Evolutionary conservation across 2,797 vertebrate species (phyloP), one percentile per base, ranked within the genome.

Genomic region (Lutjanus argentimaculatus): DNA sequence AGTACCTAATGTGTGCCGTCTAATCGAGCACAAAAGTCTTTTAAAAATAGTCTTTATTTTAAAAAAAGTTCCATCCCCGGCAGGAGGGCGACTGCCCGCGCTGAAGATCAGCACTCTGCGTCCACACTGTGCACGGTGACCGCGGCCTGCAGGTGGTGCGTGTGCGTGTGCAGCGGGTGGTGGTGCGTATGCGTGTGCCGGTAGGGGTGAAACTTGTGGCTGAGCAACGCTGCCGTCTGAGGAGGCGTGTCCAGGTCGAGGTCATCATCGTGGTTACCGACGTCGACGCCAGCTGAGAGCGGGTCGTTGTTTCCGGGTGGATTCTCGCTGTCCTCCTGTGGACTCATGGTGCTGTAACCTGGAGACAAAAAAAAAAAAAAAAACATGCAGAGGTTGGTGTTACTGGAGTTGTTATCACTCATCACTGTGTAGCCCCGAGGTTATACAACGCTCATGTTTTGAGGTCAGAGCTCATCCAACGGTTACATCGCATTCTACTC

Each of bases 281-380:
- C 98, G 0, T 99, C 98, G 0, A 99, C 98, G 0, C 98, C 97
- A 0, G 98, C 98, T 0, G 99, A 98, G 11, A 99, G 90, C 0
- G 98, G 99, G 92, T 99, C 98, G 0, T 96, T 99, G 87, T 97
- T 99, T 88, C 98, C 96, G 0, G 98, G 98, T 0, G 99, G 98
- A 81, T 99, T 99, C 91, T 99, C 99, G 0, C 99, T 99, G 95
- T 99, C 99, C 85, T 99, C 99, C 93, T 99, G 99, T 0, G 99
- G 99, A 80, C 99, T 99, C 99, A 99, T 99, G 30, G 99, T 99
- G 92, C 99, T 99, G 93, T 99, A 99, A 43, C 99, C 99, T 99
- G 85, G 56, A 42, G 77, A 86, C 80, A 72, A 25, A 25, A 25
- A 25, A 67, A 68, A 63, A 9, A 36, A 48, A 7, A 14, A n/a